Base-by-base conservation (phyloP, 2,888 invertebrate genomes). In the Osmoderma eremita region DNA sequence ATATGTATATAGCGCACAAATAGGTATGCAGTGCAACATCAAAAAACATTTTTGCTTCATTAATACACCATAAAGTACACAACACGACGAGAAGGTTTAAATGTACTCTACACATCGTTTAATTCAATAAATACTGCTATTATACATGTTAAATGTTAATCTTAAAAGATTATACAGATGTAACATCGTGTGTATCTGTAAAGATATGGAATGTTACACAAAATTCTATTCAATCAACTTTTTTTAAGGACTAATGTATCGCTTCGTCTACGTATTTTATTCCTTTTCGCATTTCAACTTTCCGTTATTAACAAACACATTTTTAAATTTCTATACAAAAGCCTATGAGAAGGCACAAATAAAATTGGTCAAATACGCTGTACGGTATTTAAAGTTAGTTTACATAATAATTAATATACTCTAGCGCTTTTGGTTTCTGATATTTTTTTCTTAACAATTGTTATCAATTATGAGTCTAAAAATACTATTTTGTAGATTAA, bases 261-360 rank as follows among this genome's bases (percentile, higher is more conserved):
- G 3, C 5, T 24, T 24, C 24, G 10, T 30, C 30, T 30, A 30
- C 10, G 10, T 10, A 30, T 30, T 30, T 30, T 30, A 15, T 24
- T 58, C 22, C 15, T 13, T 17, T 45, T 24, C 24, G 3, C 15
- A 24, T 15, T 13, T 8, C 17, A 22, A 24, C 5, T 15, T 30
- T 41, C 41, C 10, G 15, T 24, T 53, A 51, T 51, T 42, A 63
- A 41, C 20, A 42, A 30, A 63, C 53, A 30, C 36, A 63, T 50
- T 51, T 53, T 67, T 65, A 51, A 36, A 66, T 71, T 69, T 70
- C 73, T 76, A 75, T 70, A 72, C 74, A 80, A 58, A 53, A 78
- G 79, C 80, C 79, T 78, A 78, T 78, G 41, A 73, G 77, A 81
- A 81, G 81, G 81, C 81, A 81, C 81, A 80, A 81, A 78, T 75